Base-by-base conservation (phyloP, 1,140 invertebrate species). In the Whitmania pigra region DNA sequence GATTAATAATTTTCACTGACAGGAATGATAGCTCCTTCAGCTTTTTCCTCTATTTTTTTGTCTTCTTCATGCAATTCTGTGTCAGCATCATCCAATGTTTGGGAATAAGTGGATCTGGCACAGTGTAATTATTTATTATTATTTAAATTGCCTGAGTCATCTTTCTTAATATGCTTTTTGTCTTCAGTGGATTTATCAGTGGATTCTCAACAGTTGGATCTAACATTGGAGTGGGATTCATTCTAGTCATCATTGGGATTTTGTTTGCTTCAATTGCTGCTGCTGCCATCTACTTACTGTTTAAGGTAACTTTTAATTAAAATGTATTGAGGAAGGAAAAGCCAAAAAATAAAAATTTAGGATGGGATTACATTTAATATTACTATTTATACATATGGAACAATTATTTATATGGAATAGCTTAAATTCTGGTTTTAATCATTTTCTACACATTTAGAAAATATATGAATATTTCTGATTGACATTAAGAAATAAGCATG, bases 11-110 rank as follows among this genome's bases (percentile, higher is more conserved):
- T 49, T 49, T 49, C 43, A 49, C 6, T 81, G 80, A 74, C 78
- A 82, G 80, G 77, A 80, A 77, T 77, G 96, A 99, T 84, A 97
- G 93, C 78, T 98, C 94, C 2, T 95, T 99, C 85, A 98, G 97
- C 83, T 99, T 99, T 81, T 98, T 99, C 92, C 90, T 98, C 29
- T 99, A 97, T 85, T 99, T 99, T 86, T 96, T 99, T 79, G 89
- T 99, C 75, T 97, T 97, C 83, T 94, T 97, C 85, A 93, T 96
- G 84, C 96, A 99, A 89, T 89, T 94, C 77, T 85, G 95, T 68
- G 88, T 95, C 71, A 90, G 90, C 57, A 80, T 91, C 67, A 87
- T 97, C 60, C 92, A 95, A 84, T 77, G 76, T 73, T 72, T 98
- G 78, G 94, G 94, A 74, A 87, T 94, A 75, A 85, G 85, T 71